Evolutionary conservation across 2,113 vertebrate genomes (phyloP), one percentile per base, ranked within the genome.

Genomic region (Pionites leucogaster): DNA sequence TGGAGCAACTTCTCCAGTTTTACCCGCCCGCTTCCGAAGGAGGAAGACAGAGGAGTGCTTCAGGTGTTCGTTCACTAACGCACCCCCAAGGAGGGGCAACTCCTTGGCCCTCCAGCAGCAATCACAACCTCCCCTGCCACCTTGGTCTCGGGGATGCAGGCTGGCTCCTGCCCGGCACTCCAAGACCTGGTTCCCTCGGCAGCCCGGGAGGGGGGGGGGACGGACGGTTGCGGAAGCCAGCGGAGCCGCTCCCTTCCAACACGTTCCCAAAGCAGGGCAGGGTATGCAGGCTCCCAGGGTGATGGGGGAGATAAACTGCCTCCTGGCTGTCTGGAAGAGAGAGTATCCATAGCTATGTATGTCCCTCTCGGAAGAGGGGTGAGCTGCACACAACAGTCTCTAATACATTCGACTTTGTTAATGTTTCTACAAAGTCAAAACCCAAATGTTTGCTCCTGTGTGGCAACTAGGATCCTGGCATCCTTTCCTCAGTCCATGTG

Each of bases 201-300:
- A 24, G 55, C n/a, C 9, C 0, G 10, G 13, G 1, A 31, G 9
- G 17, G 33, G 6, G 13, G 41, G 41, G 41, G 24, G 33, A 18
- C 20, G 19, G 20, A 2, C 1, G 42, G 42, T 18, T 44, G 42
- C 7, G 17, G n/a, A 8, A n/a, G 25, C 16, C 82, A 16, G 49
- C 3, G 0, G 11, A 42, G n/a, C 6, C 5, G n/a, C 39, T 17
- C 2, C 1, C 33, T 0, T 0, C 2, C 46, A 5, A 24, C 0
- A 4, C 2, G 0, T 1, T 11, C 17, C 57, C 86, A 16, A 47
- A 39, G 15, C 5, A n/a, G 53, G 27, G 19, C 39, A 28, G 80
- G 27, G 7, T 4, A 19, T 10, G 1, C 33, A 4, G 37, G 17
- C 8, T 19, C 4, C 17, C 5, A 24, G 35, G 17, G n/a, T n/a